Evolutionary conservation across 1,140 invertebrate genomes (phyloP), one percentile per base, ranked within the genome.

Genomic region (Goniozus legneri): DNA sequence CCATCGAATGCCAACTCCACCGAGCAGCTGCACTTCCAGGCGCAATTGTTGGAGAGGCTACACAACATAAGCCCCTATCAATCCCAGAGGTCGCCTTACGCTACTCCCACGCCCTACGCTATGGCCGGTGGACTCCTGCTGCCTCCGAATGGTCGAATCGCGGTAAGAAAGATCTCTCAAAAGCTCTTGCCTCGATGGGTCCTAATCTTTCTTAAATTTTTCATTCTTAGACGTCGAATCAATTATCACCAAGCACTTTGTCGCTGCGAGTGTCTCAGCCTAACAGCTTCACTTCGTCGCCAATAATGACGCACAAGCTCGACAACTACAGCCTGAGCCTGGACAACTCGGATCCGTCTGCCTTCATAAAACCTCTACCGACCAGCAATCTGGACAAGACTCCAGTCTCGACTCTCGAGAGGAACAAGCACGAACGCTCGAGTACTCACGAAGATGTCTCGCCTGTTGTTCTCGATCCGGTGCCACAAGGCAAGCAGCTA

Each of bases 341-440:
- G 0, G 76, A 79, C 1, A 77, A 77, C 2, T 60, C 64, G 3
- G 65, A 65, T 10, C 53, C 73, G 4, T 27, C 24, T 0, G 75
- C 80, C 2, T 84, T 84, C 46, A 86, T 86, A 54, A 84, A 81
- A 62, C 84, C 85, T 0, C 58, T 87, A 16, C 82, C 84, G 0
- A 84, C 64, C 20, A 35, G 27, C 4, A 60, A 56, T 12, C n/a
- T n/a, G n/a, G 54, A 53, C 0, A 56, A 47, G 20, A 1, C 16
- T 31, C 34, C 12, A 10, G 34, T 10, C n/a, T 14, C 8, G n/a
- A 13, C 33, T 16, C 38, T 24, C 31, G 53, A 56, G 7, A 59
- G 47, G 32, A 15, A 19, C 15, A 60, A 52, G 21, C 51, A 52
- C 13, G 54, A 59, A 39, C 49, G 50, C 47, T 31, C 31, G 4